These are phyloP conservation scores for Germaria angustata DNA, from an alignment of 2,888 invertebrate species.

Conservation along the genomic window DNA sequence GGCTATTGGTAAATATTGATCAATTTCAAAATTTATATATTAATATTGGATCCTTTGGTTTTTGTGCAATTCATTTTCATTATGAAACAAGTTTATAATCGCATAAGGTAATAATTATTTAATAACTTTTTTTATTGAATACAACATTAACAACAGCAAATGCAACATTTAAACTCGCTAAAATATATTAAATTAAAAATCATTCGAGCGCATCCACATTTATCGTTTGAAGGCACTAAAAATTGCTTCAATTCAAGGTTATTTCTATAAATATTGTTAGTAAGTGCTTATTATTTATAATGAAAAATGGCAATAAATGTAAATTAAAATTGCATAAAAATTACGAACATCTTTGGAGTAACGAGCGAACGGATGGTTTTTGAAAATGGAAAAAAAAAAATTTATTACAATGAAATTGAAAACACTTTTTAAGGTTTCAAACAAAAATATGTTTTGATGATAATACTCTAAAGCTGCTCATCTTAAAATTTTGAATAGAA, in stretches of 20 bases:
- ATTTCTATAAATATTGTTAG: constrained; percentile 37
- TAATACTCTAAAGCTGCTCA: background rate
- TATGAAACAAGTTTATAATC: background rate
- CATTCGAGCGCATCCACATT: constrained; percentile 59
- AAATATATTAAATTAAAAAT: constrained; percentile 32
- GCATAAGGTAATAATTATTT: background rate
- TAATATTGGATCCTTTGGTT: background rate
- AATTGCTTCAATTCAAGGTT: constrained; percentile 59
- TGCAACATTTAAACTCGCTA: constrained; percentile 19
- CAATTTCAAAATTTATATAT: background rate
- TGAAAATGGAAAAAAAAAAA: background rate
- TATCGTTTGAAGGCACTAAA: constrained; percentile 47
- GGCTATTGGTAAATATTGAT: background rate
- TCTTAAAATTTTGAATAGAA: background rate
- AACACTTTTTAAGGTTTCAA: background rate
- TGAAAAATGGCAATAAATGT: background rate
- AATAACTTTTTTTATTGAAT: background rate
- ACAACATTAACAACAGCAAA: background rate
- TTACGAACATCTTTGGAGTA: background rate
- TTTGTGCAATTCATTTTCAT: background rate
- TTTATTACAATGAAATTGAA: background rate
- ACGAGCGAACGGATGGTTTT: no score
- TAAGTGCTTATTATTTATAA: background rate
- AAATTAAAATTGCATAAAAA: constrained; percentile 11
- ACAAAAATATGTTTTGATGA: background rate